These are phyloP conservation scores for Lasioglossum marginatum DNA, from an alignment of 2,888 invertebrate species.

Conservation along the genomic window DNA sequence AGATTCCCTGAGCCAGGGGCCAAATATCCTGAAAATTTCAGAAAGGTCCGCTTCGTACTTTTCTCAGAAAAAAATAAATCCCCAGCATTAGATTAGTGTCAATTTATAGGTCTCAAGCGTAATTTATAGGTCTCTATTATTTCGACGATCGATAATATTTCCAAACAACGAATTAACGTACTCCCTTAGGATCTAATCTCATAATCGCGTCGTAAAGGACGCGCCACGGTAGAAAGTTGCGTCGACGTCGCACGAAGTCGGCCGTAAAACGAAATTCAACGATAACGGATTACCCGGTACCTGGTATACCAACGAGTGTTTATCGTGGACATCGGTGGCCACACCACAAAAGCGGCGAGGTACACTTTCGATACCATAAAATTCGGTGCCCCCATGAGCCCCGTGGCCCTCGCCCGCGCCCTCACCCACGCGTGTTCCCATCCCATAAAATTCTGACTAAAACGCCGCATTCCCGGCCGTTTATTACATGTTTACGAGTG, in stretches of 20 bases:
- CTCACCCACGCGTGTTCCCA: conserved; percentile 62
- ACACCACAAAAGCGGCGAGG: conserved; percentile 25
- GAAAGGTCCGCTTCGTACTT: neutral
- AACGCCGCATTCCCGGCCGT: conserved; percentile 54
- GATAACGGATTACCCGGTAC: conserved; percentile 56
- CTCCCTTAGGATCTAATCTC: conserved; percentile 32
- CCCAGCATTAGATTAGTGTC: too few relatives aligned
- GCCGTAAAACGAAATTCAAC: conserved; percentile 38
- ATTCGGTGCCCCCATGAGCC: conserved; percentile 26
- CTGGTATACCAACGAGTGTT: conserved; percentile 50
- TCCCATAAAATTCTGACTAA: conserved; percentile 66
- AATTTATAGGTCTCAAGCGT: too few relatives aligned
- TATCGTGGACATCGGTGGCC: conserved; percentile 56
- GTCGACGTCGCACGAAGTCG: neutral
- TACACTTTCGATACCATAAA: conserved; percentile 57
- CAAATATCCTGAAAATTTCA: neutral
- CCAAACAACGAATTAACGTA: neutral
- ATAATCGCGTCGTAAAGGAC: conserved; percentile 25
- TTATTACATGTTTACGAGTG: conserved; percentile 62
- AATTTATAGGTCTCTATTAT: neutral
- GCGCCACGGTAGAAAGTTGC: neutral
- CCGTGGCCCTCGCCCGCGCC: conserved; percentile 2
- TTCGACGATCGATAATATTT: neutral
- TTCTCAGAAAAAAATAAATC: neutral
- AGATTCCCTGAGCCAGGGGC: neutral